Base-by-base conservation (phyloP, 2,113 vertebrate species). In the Brienomyrus longianalis region DNA sequence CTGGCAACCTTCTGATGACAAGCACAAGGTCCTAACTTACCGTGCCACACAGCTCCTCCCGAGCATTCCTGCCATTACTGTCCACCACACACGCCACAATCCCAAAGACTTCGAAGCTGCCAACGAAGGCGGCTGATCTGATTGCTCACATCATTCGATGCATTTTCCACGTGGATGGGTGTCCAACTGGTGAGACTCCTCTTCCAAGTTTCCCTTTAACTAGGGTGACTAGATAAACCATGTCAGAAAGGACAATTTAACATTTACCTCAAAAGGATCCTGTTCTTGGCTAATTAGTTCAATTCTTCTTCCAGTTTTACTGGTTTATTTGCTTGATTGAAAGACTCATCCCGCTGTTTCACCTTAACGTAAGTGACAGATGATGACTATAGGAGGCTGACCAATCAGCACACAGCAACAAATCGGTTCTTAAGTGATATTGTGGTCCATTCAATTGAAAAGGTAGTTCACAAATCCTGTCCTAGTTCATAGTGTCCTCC, bases 41-140 rank as follows among this genome's bases (percentile, higher is more conserved):
- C 3, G 9, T 27, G n/a, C 62, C 62, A 31, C 3, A 11, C n/a
- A 70, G n/a, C n/a, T 2, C 62, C 62, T 70, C 23, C 23, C 56
- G n/a, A 62, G 21, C 2, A 0, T 62, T 62, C 88, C 92, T 94
- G 95, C 94, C 95, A 90, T 93, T 94, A 94, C 93, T 93, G 94
- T 95, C 5, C 17, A 21, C 54, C 19, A 56, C 95, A 95, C 94
- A 93, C 92, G 91, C 5, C 91, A 92, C 92, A 62, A 19, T 35
- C 88, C 23, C 50, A 31, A 35, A 74, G 66, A 74, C 31, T 27
- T 11, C 35, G 9, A 35, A 9, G 19, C 6, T 56, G 54, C 5
- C 54, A 56, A 13, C 23, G 88, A 52, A 89, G 51, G n/a, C 23
- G 21, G 39, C 31, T 35, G 77, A 89, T 83, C 59, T 83, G 77